Conservation (phyloP, 35 echinoderm and acorn worm species). For the Diadema setosum region DNA sequence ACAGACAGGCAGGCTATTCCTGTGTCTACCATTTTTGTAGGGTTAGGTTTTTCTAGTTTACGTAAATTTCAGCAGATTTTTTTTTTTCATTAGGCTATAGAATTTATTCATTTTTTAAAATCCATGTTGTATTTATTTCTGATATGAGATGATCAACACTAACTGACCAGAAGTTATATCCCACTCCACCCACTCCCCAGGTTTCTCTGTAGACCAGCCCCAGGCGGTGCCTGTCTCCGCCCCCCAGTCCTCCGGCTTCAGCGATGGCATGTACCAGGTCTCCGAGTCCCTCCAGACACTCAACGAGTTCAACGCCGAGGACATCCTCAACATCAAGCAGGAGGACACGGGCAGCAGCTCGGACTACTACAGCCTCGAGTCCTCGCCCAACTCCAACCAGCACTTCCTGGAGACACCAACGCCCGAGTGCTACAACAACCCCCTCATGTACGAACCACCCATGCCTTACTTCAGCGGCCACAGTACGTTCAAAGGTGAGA, state of each 20-base stretch:
- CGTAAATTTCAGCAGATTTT: too few relatives aligned
- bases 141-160: too few relatives aligned
- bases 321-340: conserved; percentile 90
- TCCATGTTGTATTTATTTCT: too few relatives aligned
- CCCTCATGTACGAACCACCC: conserved; percentile 64
- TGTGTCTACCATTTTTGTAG: too few relatives aligned
- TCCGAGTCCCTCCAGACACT: conserved; percentile 96
- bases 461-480: conserved; percentile 49
- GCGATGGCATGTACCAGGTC: conserved; percentile 74
- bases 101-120: too few relatives aligned
- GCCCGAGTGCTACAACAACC: conserved; percentile 73
- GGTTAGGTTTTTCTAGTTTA: too few relatives aligned
- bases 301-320: conserved; percentile 97
- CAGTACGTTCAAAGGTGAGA: conserved; percentile 72
- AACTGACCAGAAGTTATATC: neutral
- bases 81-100: too few relatives aligned
- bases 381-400: conserved; percentile 66
- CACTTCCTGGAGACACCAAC: conserved; percentile 49
- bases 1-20: too few relatives aligned
- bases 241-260: conserved; percentile 61
- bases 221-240: conserved; percentile 92
- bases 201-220: conserved; percentile 79
- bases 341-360: conserved; percentile 88
- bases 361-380: conserved; percentile 95
- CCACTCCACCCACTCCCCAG: conserved; percentile 13